Evolutionary conservation across 2,888 invertebrate species (phyloP), one percentile per base, ranked within the genome.

Genomic region (Pimpla rufipes): DNA sequence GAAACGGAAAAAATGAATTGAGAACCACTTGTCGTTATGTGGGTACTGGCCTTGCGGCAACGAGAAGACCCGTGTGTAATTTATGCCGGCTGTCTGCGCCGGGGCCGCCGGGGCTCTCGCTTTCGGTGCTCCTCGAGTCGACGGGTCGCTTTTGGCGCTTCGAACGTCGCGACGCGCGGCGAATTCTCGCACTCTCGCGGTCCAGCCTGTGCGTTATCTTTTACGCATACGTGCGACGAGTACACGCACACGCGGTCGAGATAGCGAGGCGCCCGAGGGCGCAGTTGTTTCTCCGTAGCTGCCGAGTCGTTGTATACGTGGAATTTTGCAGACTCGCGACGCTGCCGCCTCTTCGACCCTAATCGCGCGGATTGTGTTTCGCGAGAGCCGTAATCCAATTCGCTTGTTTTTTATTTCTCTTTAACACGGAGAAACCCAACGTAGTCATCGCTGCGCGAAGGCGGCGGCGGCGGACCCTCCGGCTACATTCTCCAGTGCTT

Each of bases 1-100:
- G 11, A 40, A 16, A 11, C 11, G 23, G 13, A 59, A 40, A 35
- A 57, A 47, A 40, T 23, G 7, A 40, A 42, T 55, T 79, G 80
- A 80, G 80, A 75, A 80, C 75, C 64, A 11, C 80, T 75, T 13
- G 50, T 29, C 68, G 35, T 37, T 5, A 59, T 59, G 10, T 11
- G 21, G 16, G 42, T n/a, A 16, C 29, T 18, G 45, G 59, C 59
- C 73, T 59, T 47, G 57, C 57, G 11, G 42, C 23, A 11, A n/a
- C 13, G 29, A n/a, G 7, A 45, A 57, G 29, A 59, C 29, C 42
- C 55, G 21, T 42, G 4, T 62, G 40, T 55, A 71, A 59, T 59
- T 59, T 59, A 73, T 68, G 68, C 77, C 68, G 68, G 62, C 21
- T 18, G 21, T 64, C 57, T 68, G n/a, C n/a, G n/a, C n/a, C n/a